Base-by-base conservation (phyloP, 2,797 vertebrate species). In the Knipowitschia caucasica region DNA sequence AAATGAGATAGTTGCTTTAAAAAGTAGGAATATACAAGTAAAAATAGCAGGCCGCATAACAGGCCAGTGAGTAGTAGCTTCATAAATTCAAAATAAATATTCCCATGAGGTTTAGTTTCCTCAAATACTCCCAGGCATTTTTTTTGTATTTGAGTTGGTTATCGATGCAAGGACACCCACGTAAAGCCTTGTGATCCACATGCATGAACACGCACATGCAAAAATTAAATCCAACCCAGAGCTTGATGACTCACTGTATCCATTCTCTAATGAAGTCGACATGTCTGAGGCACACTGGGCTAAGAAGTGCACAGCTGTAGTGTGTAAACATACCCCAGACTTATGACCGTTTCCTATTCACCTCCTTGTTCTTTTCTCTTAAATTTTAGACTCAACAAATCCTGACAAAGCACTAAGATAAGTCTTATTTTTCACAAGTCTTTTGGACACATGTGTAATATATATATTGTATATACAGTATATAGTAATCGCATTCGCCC, bases 191-290 rank as follows among this genome's bases (percentile, higher is more conserved):
- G 44, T 50, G 49, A 59, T 58, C 47, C 52, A 26, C 50, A 59
- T 56, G 55, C 36, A 62, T 50, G 53, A 54, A 44, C 58, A 34
- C 40, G 59, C 73, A 78, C 40, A 50, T 54, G 51, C 49, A 38
- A 61, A n/a, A 64, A 64, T 34, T 43, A 30, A 46, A 67, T 45
- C 61, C 66, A 55, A 65, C 55, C 65, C 84, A 84, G 80, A 80
- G 79, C 45, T 44, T 60, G 64, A 67, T 86, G 84, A 88, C 77
- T 86, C 82, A 85, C 66, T 80, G 58, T 71, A 64, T 71, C 82
- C 81, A 80, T 83, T 82, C 59, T 42, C 68, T 85, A 84, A 84
- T 85, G 68, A 82, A 57, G 49, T 65, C 53, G 72, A 69, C 66
- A 74, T 63, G 69, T 70, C 73, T 69, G 45, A 45, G 56, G 50